phyloP scores from a whole-genome alignment of 2,888 invertebrate species.

The Calliphora vomitoria region DNA sequence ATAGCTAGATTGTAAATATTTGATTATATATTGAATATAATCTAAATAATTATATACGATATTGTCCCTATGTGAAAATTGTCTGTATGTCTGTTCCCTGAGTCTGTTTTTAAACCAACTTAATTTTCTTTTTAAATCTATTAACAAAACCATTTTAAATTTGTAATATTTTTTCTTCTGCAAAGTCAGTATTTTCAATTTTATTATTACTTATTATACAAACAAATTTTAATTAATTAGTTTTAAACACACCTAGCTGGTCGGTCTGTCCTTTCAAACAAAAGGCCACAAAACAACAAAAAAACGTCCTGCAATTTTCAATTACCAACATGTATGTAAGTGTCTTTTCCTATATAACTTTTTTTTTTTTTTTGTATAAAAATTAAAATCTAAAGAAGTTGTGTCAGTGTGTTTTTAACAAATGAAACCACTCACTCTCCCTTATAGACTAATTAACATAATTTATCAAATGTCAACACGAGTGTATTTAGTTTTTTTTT shows the following conservation, averaged over 20 bases:
- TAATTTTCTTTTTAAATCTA: not conserved
- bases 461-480: constrained; percentile 77
- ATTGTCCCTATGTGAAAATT: too few species aligned
- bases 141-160: constrained; percentile 14
- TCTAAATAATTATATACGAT: too few species aligned
- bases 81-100: too few species aligned
- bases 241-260: constrained; percentile 63
- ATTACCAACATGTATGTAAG: constrained; percentile 21
- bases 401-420: constrained; percentile 48
- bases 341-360: constrained; percentile 17
- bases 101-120: too few species aligned
- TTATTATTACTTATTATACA: not conserved
- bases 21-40: too few species aligned
- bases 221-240: constrained; percentile 67
- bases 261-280: constrained; percentile 33
- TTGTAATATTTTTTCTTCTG: not conserved
- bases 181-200: constrained; percentile 29
- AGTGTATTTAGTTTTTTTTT: constrained; percentile 65
- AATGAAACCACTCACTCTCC: constrained; percentile 64
- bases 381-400: constrained; percentile 41
- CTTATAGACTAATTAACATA: constrained; percentile 75
- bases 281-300: constrained; percentile 25
- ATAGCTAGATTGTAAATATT: too few species aligned
- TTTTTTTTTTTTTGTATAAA: not conserved
- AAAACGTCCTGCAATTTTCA: constrained; percentile 58